A percentile compares a stretch with the other conserved stretches of the same genome.
These are phyloP conservation scores for Drosophila niveifrons DNA, from an alignment of 2,888 invertebrate species.

Conservation along the genomic window DNA sequence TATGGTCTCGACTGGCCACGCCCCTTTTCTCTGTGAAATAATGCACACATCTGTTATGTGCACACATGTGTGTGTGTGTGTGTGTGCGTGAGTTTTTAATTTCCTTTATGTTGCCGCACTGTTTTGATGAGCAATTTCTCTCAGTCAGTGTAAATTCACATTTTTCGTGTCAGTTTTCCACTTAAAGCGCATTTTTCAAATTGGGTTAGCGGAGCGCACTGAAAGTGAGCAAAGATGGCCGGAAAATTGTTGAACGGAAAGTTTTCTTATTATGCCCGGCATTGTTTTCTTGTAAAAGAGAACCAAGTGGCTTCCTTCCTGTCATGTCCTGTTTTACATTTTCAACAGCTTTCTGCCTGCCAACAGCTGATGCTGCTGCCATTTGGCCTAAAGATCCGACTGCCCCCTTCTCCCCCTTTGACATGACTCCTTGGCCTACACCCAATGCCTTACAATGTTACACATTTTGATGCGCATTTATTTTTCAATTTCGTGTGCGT, in stretches of 20 bases:
- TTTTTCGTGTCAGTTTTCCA: conserved; percentile 56
- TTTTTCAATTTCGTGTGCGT: conserved; percentile 67
- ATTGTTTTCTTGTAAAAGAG: conserved; percentile 40
- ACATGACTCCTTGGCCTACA: not conserved
- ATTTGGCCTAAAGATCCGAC: conserved; percentile 46
- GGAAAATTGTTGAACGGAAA: conserved; percentile 54
- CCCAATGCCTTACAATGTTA: conserved; percentile 33
- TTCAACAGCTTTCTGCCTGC: conserved; percentile 14
- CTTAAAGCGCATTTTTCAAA: conserved; percentile 68
- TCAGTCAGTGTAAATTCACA: conserved; percentile 53
- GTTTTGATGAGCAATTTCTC: conserved; percentile 55
- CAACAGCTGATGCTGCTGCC: conserved; percentile 61
- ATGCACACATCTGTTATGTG: conserved; percentile 24
- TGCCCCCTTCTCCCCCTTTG: not conserved
- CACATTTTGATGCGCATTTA: conserved; percentile 64
- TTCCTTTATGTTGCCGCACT: conserved; percentile 43
- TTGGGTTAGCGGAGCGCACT: conserved; percentile 58
- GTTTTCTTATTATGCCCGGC: conserved; percentile 57
- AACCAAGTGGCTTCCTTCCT: conserved; percentile 57
- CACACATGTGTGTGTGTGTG: conserved; percentile 3
- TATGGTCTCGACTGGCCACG: conserved; percentile 42
- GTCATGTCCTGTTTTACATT: conserved; percentile 35
- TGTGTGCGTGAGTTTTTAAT: conserved; percentile 46
- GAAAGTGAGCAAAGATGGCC: conserved; percentile 15
- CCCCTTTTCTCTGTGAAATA: conserved; percentile 29